Evolutionary conservation across 92 coral and sea anemone species (phyloP), one percentile per base, ranked within the genome.

Genomic region (Heliopora coerulea): DNA sequence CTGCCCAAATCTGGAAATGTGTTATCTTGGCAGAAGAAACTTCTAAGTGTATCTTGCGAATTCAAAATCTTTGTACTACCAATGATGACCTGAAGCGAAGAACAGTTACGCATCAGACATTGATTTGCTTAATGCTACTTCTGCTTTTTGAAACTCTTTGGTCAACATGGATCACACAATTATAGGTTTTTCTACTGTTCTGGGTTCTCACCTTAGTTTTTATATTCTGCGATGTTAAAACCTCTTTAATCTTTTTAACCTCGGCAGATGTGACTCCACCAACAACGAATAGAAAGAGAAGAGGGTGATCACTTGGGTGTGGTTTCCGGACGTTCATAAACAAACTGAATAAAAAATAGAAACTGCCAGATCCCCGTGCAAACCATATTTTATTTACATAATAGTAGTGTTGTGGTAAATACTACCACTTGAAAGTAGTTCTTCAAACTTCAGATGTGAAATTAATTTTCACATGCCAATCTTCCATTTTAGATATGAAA

Each of bases 311-410:
- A 56, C 78, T 88, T 0, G 99, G 99, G 50, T 96, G 89, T 37
- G 99, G 99, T 70, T 95, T 95, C 74, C 91, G 83, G n/a, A 95
- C 99, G 65, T 83, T 95, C 99, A 95, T 90, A 39, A 95, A 95
- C 49, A 95, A 83, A 79, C 99, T 95, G 75, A 24, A 67, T 2
- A 14, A 34, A 19, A 21, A 24, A 72, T 10, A 21, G 54, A 23
- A 50, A 54, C n/a, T n/a, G n/a, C n/a, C n/a, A n/a, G n/a, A n/a
- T n/a, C n/a, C n/a, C n/a, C n/a, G n/a, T n/a, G n/a, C n/a, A n/a
- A n/a, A n/a, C n/a, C n/a, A n/a, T n/a, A n/a, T n/a, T n/a, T n/a
- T n/a, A n/a, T n/a, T n/a, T n/a, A n/a, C n/a, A n/a, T n/a, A n/a
- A n/a, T n/a, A n/a, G n/a, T n/a, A n/a, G n/a, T n/a, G n/a, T n/a